These are phyloP conservation scores for Allygus modestus DNA, from an alignment of 2,888 invertebrate species.

Conservation along the genomic window DNA sequence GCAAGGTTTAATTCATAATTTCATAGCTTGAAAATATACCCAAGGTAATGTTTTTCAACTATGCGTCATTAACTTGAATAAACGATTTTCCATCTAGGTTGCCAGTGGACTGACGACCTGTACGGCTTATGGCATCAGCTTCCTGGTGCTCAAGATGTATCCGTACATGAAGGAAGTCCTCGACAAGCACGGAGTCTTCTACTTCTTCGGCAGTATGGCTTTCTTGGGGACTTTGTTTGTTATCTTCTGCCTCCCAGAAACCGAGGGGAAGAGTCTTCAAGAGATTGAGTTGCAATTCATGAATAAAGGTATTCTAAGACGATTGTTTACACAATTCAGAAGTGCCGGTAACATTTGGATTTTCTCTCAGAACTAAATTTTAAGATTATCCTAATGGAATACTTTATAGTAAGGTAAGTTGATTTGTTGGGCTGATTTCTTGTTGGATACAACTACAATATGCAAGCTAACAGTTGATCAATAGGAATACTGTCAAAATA, in stretches of 20 bases:
- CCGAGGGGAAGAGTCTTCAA: slow-evolving; percentile 76
- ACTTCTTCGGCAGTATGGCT: slow-evolving; percentile 76
- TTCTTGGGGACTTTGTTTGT: slow-evolving; percentile 77
- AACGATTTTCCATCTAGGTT: slow-evolving; percentile 66
- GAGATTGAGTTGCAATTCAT: slow-evolving; percentile 77
- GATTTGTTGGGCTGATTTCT: no score
- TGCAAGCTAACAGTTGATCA: no score
- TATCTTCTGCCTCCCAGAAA: slow-evolving; percentile 76
- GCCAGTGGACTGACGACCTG: slow-evolving; percentile 76
- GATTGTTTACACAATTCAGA: slow-evolving; percentile 11
- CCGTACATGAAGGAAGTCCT: slow-evolving; percentile 71
- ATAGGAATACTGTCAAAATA: no score
- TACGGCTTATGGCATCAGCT: slow-evolving; percentile 77
- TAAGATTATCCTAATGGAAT: no score
- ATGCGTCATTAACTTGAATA: no score
- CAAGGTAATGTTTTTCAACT: no score
- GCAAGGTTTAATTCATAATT: no score
- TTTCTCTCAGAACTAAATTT: no score
- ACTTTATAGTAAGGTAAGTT: no score
- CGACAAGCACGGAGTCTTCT: slow-evolving; percentile 73
- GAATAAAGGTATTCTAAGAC: slow-evolving; percentile 71
- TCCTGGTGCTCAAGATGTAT: slow-evolving; percentile 77
- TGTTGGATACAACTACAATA: no score
- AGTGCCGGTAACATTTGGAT: not conserved
- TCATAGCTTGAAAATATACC: no score